Evolutionary conservation across 2,797 vertebrate species (phyloP).

Genomic region (Thalassophryne amazonica): DNA sequence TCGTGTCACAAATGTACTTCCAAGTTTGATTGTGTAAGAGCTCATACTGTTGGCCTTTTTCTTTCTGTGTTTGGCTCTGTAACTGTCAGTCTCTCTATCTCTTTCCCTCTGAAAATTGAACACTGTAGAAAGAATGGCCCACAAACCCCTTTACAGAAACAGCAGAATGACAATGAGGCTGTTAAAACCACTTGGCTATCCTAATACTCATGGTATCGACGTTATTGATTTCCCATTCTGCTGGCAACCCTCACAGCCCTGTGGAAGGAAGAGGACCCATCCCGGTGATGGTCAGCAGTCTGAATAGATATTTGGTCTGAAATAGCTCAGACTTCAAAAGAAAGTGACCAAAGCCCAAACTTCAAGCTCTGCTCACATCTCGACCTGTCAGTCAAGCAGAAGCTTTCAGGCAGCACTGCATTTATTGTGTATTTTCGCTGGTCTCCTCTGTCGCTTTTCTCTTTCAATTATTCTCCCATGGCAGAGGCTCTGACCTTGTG

Average conservation of each 20-base stretch:
- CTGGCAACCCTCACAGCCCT: slow-evolving; percentile 34
- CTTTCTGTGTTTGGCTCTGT: slow-evolving; percentile 28
- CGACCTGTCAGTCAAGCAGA: slow-evolving; percentile 28
- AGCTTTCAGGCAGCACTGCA: slow-evolving; percentile 29
- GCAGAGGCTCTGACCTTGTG: slow-evolving; percentile 55
- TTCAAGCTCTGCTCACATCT: slow-evolving; percentile 49
- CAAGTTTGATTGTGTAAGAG: slow-evolving; percentile 41
- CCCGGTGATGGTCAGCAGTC: slow-evolving; percentile 39
- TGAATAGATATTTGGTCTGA: slow-evolving; percentile 36
- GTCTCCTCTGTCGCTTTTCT: slow-evolving; percentile 38
- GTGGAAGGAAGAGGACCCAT: slow-evolving; percentile 31
- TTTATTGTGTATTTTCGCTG: slow-evolving; percentile 25
- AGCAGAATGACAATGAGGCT: slow-evolving; percentile 59
- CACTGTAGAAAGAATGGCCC: slow-evolving; percentile 39
- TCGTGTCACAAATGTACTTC: slow-evolving; percentile 44
- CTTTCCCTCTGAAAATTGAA: slow-evolving; percentile 46
- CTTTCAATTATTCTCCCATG: slow-evolving; percentile 31
- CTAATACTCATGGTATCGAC: slow-evolving; percentile 69
- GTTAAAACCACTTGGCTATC: slow-evolving; percentile 68
- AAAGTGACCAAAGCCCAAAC: slow-evolving; percentile 36
- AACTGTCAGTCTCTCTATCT: slow-evolving; percentile 50
- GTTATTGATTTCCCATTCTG: slow-evolving; percentile 77
- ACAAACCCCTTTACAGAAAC: slow-evolving; percentile 57
- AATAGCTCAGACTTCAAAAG: slow-evolving; percentile 35
- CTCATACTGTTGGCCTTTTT: slow-evolving; percentile 21